Evolutionary conservation across 2,113 vertebrate genomes (phyloP).

Genomic region (Nycticebus coucang): DNA sequence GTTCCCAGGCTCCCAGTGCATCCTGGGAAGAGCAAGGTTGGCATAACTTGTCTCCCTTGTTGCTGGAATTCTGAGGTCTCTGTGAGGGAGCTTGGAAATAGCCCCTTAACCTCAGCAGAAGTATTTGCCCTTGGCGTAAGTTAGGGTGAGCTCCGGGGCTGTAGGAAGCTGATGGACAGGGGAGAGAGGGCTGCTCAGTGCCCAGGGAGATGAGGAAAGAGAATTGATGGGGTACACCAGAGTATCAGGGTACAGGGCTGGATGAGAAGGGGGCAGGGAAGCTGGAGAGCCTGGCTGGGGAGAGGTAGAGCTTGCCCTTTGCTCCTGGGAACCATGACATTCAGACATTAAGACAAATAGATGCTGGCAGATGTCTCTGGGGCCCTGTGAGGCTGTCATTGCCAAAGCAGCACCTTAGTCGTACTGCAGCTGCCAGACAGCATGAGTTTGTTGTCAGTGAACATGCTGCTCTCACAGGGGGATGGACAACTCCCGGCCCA

Average conservation of each 20-base stretch:
- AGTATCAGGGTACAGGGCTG: not conserved
- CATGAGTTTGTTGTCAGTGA: not conserved
- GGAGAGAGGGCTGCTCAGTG: not conserved
- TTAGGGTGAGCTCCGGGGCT: not conserved
- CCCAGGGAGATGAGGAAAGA: not conserved
- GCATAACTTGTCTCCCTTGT: constrained; percentile 68
- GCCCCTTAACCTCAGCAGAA: not conserved
- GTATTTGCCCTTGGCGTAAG: not conserved
- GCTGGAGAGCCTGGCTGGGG: not conserved
- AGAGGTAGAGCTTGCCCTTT: not conserved
- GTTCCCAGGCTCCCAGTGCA: constrained; percentile 82
- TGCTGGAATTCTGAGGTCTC: constrained; percentile 47
- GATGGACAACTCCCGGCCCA: not conserved
- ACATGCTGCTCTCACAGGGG: not conserved
- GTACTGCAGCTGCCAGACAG: too few relatives aligned
- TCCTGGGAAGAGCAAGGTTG: constrained; percentile 74
- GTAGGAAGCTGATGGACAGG: not conserved
- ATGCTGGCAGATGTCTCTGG: fast-evolving
- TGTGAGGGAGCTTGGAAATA: constrained; percentile 39
- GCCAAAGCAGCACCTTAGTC: not conserved
- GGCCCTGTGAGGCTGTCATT: not conserved
- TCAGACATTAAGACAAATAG: constrained; percentile 19
- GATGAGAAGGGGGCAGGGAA: not conserved
- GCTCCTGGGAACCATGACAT: not conserved
- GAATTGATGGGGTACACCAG: fast-evolving